Conservation (phyloP, 2,888 invertebrate species). For the Orthosia gracilis region DNA sequence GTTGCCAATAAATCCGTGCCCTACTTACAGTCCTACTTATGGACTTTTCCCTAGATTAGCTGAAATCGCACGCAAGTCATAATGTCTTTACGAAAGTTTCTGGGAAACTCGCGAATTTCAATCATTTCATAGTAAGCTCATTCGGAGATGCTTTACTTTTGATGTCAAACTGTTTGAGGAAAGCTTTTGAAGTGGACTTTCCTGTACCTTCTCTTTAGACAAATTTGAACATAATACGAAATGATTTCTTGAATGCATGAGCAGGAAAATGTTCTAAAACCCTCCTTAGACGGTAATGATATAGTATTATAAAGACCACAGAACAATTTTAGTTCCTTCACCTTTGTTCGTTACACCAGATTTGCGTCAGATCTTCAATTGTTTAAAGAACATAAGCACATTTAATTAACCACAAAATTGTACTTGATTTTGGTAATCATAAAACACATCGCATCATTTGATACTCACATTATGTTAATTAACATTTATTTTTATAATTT, state of each 20-base stretch:
- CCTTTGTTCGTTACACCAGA: background rate
- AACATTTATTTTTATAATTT: background rate
- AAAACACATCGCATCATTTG: background rate
- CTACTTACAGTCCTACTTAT: background rate
- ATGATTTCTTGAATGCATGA: background rate
- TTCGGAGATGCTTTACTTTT: slow-evolving; percentile 36
- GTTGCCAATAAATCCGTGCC: background rate
- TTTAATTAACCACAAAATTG: background rate
- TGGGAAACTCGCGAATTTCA: slow-evolving; percentile 43
- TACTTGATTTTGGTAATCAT: background rate
- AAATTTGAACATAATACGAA: background rate
- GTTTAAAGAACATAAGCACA: background rate
- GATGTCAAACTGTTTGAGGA: slow-evolving; percentile 46
- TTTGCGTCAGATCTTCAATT: background rate
- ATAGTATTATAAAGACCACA: slow-evolving; percentile 14
- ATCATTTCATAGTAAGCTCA: slow-evolving; percentile 51
- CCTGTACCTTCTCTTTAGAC: no score
- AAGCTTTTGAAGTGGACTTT: slow-evolving; percentile 26
- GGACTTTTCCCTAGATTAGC: slow-evolving; percentile 1
- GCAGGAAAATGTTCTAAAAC: slow-evolving; percentile 20
- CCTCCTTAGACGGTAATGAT: slow-evolving; percentile 7
- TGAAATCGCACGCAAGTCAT: slow-evolving; percentile 34
- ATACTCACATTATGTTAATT: background rate
- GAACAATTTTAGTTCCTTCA: slow-evolving; percentile 1
- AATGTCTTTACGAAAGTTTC: slow-evolving; percentile 39